Evolutionary conservation across 2,888 invertebrate genomes (phyloP), one percentile per base, ranked within the genome.

Genomic region (Luperina testacea): DNA sequence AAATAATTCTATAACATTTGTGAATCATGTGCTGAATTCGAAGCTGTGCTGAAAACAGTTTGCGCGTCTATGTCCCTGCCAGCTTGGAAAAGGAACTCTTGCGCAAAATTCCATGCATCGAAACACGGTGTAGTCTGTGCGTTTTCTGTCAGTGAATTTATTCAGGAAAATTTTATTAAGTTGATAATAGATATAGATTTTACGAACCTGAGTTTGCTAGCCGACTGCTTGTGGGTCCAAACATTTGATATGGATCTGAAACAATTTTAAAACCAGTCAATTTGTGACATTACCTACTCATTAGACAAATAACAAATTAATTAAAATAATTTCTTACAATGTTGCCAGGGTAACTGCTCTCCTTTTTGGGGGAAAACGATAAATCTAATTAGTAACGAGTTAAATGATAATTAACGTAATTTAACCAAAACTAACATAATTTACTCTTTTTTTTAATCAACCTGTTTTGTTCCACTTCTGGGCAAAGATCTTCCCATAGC

Each of bases 191-290:
- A 64, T n/a, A n/a, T 1, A 71, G 4, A 67, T 53, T 45, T 38
- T 59, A 75, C 48, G 13, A 63, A 84, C 99, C 99, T 97, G 99
- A 99, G 96, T 99, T 99, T 77, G 99, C 99, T 94, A 99, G 97
- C 93, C 99, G 98, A 97, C 99, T 99, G 97, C 99, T 99, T 85
- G 99, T 99, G 83, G 99, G 99, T 84, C 99, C 99, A 96, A 99
- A 99, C 98, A 99, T 98, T 97, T 99, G 99, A 98, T 99, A 99
- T 95, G 99, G 99, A 98, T 99, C 99, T 99, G 98, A 79, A 98
- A 98, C 92, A 93, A 94, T 42, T 69, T 63, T 27, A 59, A 90
- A 89, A 82, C 77, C 72, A 67, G 68, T 72, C 24, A 78, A 61
- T 71, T 63, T 69, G 17, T 61, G 42, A 51, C 17, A 73, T 71